Base-by-base conservation (phyloP, 2,888 invertebrate species). In the Conistra vaccinii region DNA sequence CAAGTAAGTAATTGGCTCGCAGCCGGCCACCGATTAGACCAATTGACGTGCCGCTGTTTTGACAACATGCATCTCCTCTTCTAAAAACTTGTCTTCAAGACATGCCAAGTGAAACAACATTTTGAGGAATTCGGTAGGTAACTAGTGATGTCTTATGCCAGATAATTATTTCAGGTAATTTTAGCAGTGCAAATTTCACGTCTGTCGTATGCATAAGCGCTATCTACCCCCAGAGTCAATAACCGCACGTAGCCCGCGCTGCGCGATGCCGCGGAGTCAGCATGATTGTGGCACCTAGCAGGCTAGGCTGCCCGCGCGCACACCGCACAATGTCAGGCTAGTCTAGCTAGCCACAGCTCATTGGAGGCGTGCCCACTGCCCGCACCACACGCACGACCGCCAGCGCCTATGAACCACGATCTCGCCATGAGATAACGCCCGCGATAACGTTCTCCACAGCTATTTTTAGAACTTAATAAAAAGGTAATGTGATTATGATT, bases 11-110 rank as follows among this genome's bases (percentile, higher is more conserved):
- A 96, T 96, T 96, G 96, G 91, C 93, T 93, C 94, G 90, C 95
- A 95, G 96, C 93, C 94, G 95, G 95, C 92, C 91, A 89, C 93
- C 94, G 93, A 96, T 96, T 96, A 96, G 91, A 91, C 93, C 95
- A 96, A 96, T 96, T 95, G 96, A 92, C 94, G 89, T 94, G 92
- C 94, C 92, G 94, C 94, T 96, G 95, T 96, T 96, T 96, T 96
- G 96, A 95, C 95, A 95, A 95, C 93, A 95, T 91, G 91, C 91
- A 89, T 90, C 88, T 88, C 80, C 87, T 87, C 85, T 86, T 87
- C 70, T 80, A 69, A 80, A 81, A 78, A 85, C 67, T 77, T 79
- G 60, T 85, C 69, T 81, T 69, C 66, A 72, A 70, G 57, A 63
- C 67, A 65, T 63, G 20, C 4, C 57, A 69, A 61, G 20, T 35